phyloP scores from a whole-genome alignment of 2,113 vertebrate species.

The Hyperopisus bebe region DNA sequence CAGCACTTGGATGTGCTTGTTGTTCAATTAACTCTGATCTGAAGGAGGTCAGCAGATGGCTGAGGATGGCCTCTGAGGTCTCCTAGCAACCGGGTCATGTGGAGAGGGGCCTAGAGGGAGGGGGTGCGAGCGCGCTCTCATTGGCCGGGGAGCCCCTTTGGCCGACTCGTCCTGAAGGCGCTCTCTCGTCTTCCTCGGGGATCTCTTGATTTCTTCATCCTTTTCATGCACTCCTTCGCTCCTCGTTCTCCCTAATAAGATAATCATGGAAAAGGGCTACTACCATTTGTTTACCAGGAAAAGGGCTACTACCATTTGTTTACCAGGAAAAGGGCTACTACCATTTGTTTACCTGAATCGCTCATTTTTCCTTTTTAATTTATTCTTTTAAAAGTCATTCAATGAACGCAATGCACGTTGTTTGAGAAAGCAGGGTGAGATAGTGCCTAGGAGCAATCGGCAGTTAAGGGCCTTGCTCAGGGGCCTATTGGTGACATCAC shows the following conservation, averaged over 20 bases:
- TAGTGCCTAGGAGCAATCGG: neutral
- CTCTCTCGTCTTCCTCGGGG: neutral
- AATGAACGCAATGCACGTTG: neutral
- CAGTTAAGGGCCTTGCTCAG: neutral
- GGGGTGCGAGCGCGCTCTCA: neutral
- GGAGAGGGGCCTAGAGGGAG: neutral
- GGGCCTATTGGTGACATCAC: neutral
- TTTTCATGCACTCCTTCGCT: neutral
- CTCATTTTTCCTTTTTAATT: neutral
- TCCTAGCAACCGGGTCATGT: constrained; percentile 7
- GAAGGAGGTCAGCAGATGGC: constrained; percentile 16
- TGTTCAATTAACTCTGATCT: constrained; percentile 9
- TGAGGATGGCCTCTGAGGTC: neutral
- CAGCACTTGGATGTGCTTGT: neutral
- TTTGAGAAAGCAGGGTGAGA: neutral
- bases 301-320: neutral
- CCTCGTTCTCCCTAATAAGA: too few relatives aligned
- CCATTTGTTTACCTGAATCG: neutral
- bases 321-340: neutral
- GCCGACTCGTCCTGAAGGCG: neutral
- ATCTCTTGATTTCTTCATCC: neutral
- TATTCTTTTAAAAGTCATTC: neutral
- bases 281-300: neutral
- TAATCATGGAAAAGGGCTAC: neutral
- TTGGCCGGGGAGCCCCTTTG: neutral